Conservation (phyloP, 2,888 invertebrate species). For the Julus scandinavius region DNA sequence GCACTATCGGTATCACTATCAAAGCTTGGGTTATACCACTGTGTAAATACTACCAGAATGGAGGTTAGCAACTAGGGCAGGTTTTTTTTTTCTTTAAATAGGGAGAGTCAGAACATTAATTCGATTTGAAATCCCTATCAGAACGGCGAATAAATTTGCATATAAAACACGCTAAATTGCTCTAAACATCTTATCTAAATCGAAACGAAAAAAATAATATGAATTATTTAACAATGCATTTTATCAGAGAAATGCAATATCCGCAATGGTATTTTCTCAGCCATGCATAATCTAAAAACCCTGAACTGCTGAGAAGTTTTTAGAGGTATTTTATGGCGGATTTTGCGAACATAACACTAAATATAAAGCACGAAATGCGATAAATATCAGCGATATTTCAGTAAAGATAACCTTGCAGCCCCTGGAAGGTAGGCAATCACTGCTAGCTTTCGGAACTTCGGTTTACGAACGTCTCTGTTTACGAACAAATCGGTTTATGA, state of each 20-base stretch:
- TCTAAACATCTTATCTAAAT: too few species aligned
- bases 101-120: background rate
- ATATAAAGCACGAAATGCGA: background rate
- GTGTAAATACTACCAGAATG: background rate
- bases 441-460: background rate
- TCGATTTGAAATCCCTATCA: background rate
- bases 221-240: background rate
- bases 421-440: background rate
- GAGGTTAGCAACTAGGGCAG: background rate
- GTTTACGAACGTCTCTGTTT: too few species aligned
- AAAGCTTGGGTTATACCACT: background rate
- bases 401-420: background rate
- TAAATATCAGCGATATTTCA: background rate
- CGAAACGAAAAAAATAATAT: background rate
- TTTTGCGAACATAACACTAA: background rate
- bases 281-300: background rate
- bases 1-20: background rate
- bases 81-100: background rate
- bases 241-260: background rate
- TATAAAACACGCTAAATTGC: background rate
- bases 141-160: background rate
- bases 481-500: too few species aligned
- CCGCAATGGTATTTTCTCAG: background rate
- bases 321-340: background rate
- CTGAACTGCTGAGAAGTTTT: background rate